These are phyloP conservation scores for Hecatera dysodea DNA, from an alignment of 2,888 invertebrate species.

Conservation along the genomic window DNA sequence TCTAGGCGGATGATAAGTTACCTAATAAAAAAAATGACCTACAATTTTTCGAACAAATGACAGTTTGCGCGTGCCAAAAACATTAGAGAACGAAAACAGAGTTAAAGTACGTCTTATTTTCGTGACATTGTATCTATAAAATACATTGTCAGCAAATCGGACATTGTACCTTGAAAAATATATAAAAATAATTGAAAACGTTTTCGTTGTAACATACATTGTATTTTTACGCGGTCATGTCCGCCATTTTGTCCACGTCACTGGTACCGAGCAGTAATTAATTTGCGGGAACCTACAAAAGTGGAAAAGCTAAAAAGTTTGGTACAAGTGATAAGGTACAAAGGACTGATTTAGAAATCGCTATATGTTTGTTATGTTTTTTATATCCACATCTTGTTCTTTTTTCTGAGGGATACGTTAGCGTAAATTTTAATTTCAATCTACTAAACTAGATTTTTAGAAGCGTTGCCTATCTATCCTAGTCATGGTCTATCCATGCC, in stretches of 20 bases:
- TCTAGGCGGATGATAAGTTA: no score
- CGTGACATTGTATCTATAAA: neutral
- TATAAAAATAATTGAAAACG: conserved; percentile 23
- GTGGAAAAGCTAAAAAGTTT: conserved; percentile 70
- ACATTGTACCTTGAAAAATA: conserved; percentile 9
- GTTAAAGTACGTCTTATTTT: neutral
- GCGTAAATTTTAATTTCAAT: no score
- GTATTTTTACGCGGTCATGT: conserved; percentile 49
- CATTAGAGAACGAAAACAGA: neutral
- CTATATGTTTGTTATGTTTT: no score
- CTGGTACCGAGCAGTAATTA: conserved; percentile 74
- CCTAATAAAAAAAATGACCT: no score
- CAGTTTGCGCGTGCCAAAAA: neutral
- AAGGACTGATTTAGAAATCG: neutral
- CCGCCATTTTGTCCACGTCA: conserved; percentile 71
- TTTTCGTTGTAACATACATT: conserved; percentile 37
- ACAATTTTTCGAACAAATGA: no score
- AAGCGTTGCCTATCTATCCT: no score
- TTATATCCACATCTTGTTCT: no score
- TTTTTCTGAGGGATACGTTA: no score
- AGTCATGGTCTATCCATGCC: no score
- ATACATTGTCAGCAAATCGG: neutral
- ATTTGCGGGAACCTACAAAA: conserved; percentile 78
- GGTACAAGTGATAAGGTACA: conserved; percentile 43
- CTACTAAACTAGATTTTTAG: no score